Evolutionary conservation across 2,113 vertebrate species (phyloP), one percentile per base, ranked within the genome.

Genomic region (Pardalotus punctatus): DNA sequence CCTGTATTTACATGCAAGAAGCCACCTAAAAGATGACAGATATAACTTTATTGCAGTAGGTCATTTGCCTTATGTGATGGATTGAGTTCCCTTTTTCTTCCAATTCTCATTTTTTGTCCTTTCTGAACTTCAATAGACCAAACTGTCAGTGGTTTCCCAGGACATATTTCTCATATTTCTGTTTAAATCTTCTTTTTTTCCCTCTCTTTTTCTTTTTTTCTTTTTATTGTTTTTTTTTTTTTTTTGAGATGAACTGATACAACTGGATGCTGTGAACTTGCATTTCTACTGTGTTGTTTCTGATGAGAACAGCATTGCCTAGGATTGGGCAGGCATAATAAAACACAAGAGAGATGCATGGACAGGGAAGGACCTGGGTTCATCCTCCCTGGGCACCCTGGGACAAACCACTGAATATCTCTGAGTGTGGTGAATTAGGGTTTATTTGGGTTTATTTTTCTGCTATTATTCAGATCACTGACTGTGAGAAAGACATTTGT

Each of bases 1-100:
- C 62, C 42, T 56, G 1, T 35, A 66, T 81, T 96, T 88, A 78
- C 23, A 40, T 77, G 51, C 66, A 93, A 66, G 54, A 54, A 92
- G 29, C 16, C 76, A 43, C 71, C 71, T 40, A 21, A 90, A 81
- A 58, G 22, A 73, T 92, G 82, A 83, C 58, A 86, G 65, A 38
- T 88, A 38, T 3, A 57, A 70, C 47, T 93, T 92, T 31, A 95
- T 66, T 53, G 58, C 60, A 54, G 19, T 8, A 36, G 51, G 23
- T 50, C 33, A 31, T 83, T 90, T 92, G 53, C 36, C 29, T 58
- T 33, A 29, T 27, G 11, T 88, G 58, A 92, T 81, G 8, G 86
- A 91, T 67, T 73, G 51, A 24, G 35, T 35, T 83, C 28, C 28
- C 7, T 86, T 93, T 70, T 69, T 23, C n/a, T 83, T 62, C 58